Base-by-base conservation (phyloP, 2,797 vertebrate genomes). In the Liasis olivaceus region DNA sequence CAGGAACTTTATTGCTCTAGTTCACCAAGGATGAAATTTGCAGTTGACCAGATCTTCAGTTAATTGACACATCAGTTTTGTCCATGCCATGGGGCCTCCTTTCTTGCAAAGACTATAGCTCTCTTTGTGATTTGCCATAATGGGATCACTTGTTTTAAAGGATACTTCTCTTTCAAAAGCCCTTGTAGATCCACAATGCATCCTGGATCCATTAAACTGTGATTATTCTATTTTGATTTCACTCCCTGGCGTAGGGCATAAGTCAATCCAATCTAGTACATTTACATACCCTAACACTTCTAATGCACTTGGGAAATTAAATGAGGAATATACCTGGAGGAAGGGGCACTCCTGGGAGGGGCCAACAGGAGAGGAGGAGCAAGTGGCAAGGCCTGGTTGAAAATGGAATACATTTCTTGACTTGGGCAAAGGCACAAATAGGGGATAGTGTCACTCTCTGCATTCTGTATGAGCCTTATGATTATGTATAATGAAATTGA, bases 61-160 rank as follows among this genome's bases (percentile, higher is more conserved):
- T 92, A 89, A 90, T 36, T 90, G 91, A 12, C 9, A 89, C 62
- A n/a, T 28, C 22, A 42, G 2, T 26, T 17, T 36, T 47, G 26
- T 4, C 63, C 9, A 20, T 4, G 20, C 17, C 20, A 31, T 0
- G 2, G 24, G 42, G 87, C 26, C 22, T 14, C 28, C n/a, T 47
- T 56, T 47, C 60, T 88, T 4, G 17, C 60, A 28, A 63, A 54
- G 87, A 31, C 36, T 77, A 11, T 3, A 26, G 51, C 31, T 66
- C 51, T 60, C 31, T 36, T 36, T 7, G 93, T 72, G 89, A 95
- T 90, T 59, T 92, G 91, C 77, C 89, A 89, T 91, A 93, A 92
- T 93, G 93, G 92, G 94, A 95, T 93, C 85, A 90, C 86, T 95
- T 94, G 95, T 63, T 62, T 89, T 90, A 89, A 94, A 92, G 92